These are phyloP conservation scores for Apis cerana DNA, from an alignment of 1,140 invertebrate species.

Conservation along the genomic window DNA sequence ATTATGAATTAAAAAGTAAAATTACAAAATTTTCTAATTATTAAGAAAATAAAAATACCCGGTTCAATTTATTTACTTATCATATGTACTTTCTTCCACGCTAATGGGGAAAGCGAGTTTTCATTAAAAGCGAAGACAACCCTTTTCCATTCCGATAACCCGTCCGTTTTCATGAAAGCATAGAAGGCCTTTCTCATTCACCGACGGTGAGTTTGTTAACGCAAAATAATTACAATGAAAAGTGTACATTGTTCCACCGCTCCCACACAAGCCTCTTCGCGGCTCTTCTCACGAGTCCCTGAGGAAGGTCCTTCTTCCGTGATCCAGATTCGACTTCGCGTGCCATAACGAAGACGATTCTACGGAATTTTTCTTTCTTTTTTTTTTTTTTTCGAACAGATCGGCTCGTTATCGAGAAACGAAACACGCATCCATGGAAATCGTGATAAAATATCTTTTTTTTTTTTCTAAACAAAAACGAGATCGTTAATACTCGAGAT, in stretches of 20 bases:
- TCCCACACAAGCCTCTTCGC: conserved; percentile 69
- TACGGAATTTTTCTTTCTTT: too few species aligned
- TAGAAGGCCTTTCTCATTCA: conserved; percentile 64
- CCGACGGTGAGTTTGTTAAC: conserved; percentile 71
- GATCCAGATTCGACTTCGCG: conserved; percentile 56
- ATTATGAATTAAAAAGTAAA: too few species aligned
- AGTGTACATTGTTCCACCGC: conserved; percentile 73
- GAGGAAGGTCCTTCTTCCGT: conserved; percentile 60
- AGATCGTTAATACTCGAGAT: background rate
- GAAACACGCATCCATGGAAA: background rate
- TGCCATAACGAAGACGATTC: conserved; percentile 17
- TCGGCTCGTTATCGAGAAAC: background rate
- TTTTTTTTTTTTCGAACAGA: too few species aligned
- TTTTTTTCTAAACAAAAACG: background rate
- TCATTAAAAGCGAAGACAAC: conserved; percentile 35
- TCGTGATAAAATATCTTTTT: background rate
- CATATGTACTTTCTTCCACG: background rate
- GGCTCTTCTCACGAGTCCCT: conserved; percentile 71
- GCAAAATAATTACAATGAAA: conserved; percentile 79
- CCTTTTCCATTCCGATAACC: conserved; percentile 29
- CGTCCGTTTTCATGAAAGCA: conserved; percentile 60
- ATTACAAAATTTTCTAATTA: too few species aligned
- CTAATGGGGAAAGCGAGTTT: background rate
- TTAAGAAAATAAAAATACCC: background rate
- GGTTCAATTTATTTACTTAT: background rate